Conservation (phyloP, 2,888 invertebrate species). For the Cordilura impudica region DNA sequence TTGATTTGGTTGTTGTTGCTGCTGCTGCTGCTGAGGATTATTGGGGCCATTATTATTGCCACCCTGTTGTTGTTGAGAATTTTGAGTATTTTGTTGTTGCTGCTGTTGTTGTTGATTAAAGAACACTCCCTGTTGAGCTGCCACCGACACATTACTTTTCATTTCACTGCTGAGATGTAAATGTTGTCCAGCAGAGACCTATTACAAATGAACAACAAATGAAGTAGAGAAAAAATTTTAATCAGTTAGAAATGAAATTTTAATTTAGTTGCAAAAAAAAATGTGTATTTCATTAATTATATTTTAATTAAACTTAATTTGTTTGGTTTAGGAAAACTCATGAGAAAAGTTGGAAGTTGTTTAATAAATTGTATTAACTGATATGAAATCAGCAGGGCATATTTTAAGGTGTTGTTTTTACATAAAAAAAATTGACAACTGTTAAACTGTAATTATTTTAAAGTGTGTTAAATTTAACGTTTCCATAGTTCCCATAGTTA, state of each 20-base stretch:
- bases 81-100: slow-evolving; percentile 70
- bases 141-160: slow-evolving; percentile 87
- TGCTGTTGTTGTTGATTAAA: slow-evolving; percentile 80
- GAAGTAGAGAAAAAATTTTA: slow-evolving; percentile 27
- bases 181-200: slow-evolving; percentile 93
- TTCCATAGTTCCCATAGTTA: too few species aligned
- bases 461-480: too few species aligned
- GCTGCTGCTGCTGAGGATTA: slow-evolving; percentile 76
- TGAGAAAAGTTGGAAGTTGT: not conserved
- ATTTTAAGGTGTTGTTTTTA: too few species aligned
- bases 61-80: slow-evolving; percentile 72
- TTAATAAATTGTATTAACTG: too few species aligned
- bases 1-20: slow-evolving; percentile 67
- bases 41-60: slow-evolving; percentile 61
- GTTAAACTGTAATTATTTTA: too few species aligned
- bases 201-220: slow-evolving; percentile 59
- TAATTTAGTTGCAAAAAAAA: not conserved
- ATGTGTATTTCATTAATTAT: slow-evolving; percentile 5
- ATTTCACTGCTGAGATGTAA: slow-evolving; percentile 87
- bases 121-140: slow-evolving; percentile 92
- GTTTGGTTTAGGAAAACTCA: not conserved
- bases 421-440: too few species aligned
- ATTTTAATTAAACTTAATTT: slow-evolving; percentile 19
- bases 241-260: slow-evolving; percentile 4
- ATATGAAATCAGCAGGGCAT: too few species aligned